Evolutionary conservation across 2,888 invertebrate genomes (phyloP).

Genomic region (Cybosia mesomella): DNA sequence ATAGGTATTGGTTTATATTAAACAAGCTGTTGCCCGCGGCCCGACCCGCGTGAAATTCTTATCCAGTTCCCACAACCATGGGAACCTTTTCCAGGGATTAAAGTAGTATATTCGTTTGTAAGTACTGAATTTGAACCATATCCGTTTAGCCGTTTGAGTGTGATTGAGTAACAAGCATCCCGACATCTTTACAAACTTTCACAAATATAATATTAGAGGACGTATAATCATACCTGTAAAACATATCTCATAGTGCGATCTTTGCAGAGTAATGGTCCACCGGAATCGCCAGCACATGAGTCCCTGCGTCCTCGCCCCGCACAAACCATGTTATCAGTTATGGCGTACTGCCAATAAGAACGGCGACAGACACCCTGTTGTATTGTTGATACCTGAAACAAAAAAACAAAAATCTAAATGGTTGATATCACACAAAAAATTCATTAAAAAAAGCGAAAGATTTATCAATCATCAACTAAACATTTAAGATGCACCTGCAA

Average conservation of each 20-base stretch:
- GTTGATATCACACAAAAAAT: neutral
- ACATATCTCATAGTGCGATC: slow-evolving; percentile 89
- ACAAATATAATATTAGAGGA: no score
- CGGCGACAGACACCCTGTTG: slow-evolving; percentile 91
- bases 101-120: no score
- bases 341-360: slow-evolving; percentile 94
- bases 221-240: slow-evolving; percentile 70
- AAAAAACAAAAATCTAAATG: slow-evolving; percentile 35
- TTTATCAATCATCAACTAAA: no score
- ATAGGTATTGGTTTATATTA: neutral
- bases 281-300: slow-evolving; percentile 95
- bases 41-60: no score
- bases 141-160: no score
- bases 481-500: no score
- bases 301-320: slow-evolving; percentile 96
- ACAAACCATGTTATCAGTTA: slow-evolving; percentile 97
- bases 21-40: neutral
- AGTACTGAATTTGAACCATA: no score
- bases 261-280: slow-evolving; percentile 86
- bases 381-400: slow-evolving; percentile 94
- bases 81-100: no score
- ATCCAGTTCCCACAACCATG: no score
- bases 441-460: no score
- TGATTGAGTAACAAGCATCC: no score
- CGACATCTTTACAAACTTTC: no score